Percentiles rank a stretch among this genome's conserved stretches.
Evolutionary conservation across 2,888 invertebrate genomes (phyloP).

Genomic region (Phytoseiulus persimilis): DNA sequence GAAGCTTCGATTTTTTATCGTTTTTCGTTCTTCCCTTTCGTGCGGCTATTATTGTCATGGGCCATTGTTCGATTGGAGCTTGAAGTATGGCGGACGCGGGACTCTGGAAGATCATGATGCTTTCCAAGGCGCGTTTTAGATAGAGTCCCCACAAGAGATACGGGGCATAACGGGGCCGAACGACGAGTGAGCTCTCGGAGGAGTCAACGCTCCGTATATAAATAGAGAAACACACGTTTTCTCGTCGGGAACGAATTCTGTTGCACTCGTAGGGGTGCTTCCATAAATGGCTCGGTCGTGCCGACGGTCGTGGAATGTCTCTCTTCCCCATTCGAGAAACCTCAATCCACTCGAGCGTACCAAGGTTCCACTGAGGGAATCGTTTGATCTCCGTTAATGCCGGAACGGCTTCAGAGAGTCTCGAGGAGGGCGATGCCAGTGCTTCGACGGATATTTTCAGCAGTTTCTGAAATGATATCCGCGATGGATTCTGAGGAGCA

Average conservation of each 20-base stretch:
- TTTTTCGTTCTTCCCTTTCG: neutral
- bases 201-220: neutral
- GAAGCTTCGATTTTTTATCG: neutral
- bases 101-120: neutral
- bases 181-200: too few relatives aligned
- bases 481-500: neutral
- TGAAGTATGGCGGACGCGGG: neutral
- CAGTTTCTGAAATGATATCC: neutral
- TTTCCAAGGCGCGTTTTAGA: neutral
- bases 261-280: neutral
- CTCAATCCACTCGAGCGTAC: neutral
- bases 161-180: neutral
- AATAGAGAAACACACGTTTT: neutral
- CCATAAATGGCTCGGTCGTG: neutral
- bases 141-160: neutral
- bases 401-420: neutral
- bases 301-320: neutral
- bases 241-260: neutral
- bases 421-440: neutral
- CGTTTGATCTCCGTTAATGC: neutral
- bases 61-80: neutral
- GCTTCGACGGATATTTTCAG: neutral
- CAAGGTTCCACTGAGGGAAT: neutral
- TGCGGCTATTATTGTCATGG: neutral
- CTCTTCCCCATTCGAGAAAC: neutral